phyloP scores from a whole-genome alignment of 92 coral and sea anemone genomes.

The Epizoanthus scotinus region DNA sequence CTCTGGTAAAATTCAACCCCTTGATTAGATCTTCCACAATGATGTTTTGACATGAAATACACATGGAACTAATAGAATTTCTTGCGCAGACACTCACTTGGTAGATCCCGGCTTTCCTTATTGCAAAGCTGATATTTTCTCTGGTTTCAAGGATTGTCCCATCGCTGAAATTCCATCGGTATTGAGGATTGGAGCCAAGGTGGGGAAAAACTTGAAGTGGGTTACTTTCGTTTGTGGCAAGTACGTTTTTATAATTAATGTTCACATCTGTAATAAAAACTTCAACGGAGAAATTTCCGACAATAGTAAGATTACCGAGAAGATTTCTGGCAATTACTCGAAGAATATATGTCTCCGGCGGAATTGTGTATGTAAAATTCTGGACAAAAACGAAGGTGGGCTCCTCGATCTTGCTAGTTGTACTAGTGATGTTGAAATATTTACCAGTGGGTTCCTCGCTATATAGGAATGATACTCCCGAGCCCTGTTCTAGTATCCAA shows the following conservation, averaged over 20 bases:
- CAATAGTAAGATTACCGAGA: background rate
- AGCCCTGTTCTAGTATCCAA: background rate
- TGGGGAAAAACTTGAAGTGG: background rate
- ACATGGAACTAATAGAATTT: background rate
- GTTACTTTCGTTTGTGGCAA: background rate
- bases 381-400: background rate
- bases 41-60: background rate
- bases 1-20: slow-evolving; percentile 2
- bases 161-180: slow-evolving; percentile 19
- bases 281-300: slow-evolving; percentile 1
- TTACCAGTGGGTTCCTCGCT: background rate
- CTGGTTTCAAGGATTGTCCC: background rate
- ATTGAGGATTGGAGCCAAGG: slow-evolving; percentile 7
- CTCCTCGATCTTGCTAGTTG: background rate
- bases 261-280: background rate
- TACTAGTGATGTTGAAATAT: background rate
- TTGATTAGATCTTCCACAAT: slow-evolving; percentile 1
- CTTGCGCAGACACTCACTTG: background rate
- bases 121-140: background rate
- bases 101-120: background rate
- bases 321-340: slow-evolving; percentile 5
- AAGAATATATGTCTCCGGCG: background rate
- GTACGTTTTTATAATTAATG: background rate
- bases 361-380: background rate
- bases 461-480: background rate